Conservation (phyloP, 2,113 vertebrate genomes). For the Eleginops maclovinus region DNA sequence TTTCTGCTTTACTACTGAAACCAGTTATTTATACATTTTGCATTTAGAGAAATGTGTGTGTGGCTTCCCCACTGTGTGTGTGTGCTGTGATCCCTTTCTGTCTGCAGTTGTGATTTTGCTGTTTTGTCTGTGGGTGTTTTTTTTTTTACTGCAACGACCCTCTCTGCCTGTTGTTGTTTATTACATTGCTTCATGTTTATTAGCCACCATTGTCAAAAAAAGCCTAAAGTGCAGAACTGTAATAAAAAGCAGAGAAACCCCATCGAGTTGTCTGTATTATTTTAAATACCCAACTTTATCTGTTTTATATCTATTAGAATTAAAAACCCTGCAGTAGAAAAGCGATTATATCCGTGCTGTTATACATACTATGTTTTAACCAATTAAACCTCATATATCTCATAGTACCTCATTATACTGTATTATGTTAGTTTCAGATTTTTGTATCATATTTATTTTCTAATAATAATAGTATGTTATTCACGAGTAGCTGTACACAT, state of each 20-base stretch:
- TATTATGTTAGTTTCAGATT: too few species aligned
- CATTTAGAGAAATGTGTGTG: conserved; percentile 54
- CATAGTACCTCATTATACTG: too few species aligned
- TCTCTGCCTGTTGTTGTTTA: conserved; percentile 49
- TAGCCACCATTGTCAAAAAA: conserved; percentile 74
- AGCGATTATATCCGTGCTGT: too few species aligned
- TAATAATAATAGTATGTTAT: too few species aligned
- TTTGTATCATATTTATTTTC: too few species aligned
- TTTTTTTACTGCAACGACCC: conserved; percentile 24
- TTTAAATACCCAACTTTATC: too few species aligned
- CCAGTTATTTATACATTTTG: conserved; percentile 43
- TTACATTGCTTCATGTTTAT: conserved; percentile 59
- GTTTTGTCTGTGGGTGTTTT: conserved; percentile 46
- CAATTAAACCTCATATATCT: too few species aligned
- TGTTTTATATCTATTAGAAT: too few species aligned
- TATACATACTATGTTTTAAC: too few species aligned
- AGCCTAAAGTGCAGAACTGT: conserved; percentile 68
- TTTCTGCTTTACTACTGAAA: conserved; percentile 39
- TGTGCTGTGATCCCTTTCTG: conserved; percentile 28
- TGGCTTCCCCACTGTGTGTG: too few species aligned
- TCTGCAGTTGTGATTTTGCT: conserved; percentile 42
- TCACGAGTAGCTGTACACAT: too few species aligned
- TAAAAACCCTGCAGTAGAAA: too few species aligned
- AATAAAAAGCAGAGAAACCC: conserved; percentile 69
- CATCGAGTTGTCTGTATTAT: conserved; percentile 9